A percentile compares a stretch with the other conserved stretches of the same genome.
Conservation (phyloP, 53 echinoderm and acorn worm genomes). For the Mesocentrotus franciscanus region DNA sequence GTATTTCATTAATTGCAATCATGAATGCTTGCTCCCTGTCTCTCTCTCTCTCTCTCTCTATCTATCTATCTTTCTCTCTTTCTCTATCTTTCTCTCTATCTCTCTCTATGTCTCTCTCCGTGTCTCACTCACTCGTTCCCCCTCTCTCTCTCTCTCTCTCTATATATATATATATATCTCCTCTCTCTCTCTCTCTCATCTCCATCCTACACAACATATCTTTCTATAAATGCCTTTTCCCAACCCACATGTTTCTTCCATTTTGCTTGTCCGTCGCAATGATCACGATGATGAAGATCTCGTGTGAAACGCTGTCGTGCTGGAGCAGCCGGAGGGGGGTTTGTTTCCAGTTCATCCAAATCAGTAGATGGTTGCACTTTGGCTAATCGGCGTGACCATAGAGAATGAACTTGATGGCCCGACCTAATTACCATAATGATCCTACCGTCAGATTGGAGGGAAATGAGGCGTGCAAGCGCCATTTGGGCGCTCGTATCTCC, state of each 20-base stretch:
- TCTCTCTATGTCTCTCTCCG: not conserved
- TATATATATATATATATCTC: too few species aligned
- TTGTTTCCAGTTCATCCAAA: not conserved
- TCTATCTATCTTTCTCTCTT: not conserved
- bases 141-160: not conserved
- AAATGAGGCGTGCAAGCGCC: constrained; percentile 3
- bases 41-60: not conserved
- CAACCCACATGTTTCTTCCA: not conserved
- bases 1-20: not conserved
- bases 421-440: constrained; percentile 5
- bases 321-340: not conserved
- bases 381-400: not conserved
- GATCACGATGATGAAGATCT: not conserved
- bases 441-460: not conserved
- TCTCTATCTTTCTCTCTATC: not conserved
- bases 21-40: not conserved
- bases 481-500: not conserved
- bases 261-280: not conserved
- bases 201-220: too few species aligned
- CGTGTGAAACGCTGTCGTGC: not conserved
- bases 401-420: not conserved
- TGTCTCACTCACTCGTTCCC: not conserved
- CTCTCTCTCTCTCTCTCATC: not conserved
- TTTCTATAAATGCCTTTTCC: not conserved
- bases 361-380: not conserved